These are phyloP conservation scores for Neotoxoptera formosana DNA, from an alignment of 1,140 invertebrate species.

Conservation along the genomic window DNA sequence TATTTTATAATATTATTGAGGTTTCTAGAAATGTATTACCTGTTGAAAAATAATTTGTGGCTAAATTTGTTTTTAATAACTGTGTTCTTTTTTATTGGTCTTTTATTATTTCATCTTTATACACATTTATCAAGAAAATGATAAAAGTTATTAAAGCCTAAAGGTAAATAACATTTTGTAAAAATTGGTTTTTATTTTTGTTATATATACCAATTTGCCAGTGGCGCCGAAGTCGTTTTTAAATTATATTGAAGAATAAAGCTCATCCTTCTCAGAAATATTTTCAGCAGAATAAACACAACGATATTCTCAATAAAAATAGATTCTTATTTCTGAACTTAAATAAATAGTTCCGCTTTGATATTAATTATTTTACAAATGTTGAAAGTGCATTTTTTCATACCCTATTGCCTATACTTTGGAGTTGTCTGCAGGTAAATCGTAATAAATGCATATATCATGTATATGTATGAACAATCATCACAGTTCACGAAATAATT, in stretches of 20 bases:
- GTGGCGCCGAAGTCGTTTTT: not conserved
- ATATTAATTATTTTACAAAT: not conserved
- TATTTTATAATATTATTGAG: not conserved
- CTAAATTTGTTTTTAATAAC: not conserved
- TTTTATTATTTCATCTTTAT: not conserved
- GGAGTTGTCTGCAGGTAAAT: not conserved
- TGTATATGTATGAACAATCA: not conserved
- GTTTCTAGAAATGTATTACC: not conserved
- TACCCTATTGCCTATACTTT: not conserved
- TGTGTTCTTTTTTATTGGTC: not conserved
- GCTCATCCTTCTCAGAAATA: not conserved
- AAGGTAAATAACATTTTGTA: not conserved
- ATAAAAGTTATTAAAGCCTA: not conserved
- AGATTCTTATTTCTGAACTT: not conserved
- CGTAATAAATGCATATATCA: no score
- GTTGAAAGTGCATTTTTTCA: not conserved
- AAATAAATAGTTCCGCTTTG: not conserved
- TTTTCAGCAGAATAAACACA: not conserved
- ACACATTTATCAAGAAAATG: not conserved
- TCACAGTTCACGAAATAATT: not conserved
- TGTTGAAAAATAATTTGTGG: not conserved
- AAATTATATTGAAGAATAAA: constrained; percentile 4
- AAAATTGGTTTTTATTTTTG: not conserved
- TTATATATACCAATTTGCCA: not conserved
- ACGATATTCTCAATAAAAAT: not conserved